These are phyloP conservation scores for Cephus pulcher DNA, from an alignment of 2,888 invertebrate species.

Conservation along the genomic window DNA sequence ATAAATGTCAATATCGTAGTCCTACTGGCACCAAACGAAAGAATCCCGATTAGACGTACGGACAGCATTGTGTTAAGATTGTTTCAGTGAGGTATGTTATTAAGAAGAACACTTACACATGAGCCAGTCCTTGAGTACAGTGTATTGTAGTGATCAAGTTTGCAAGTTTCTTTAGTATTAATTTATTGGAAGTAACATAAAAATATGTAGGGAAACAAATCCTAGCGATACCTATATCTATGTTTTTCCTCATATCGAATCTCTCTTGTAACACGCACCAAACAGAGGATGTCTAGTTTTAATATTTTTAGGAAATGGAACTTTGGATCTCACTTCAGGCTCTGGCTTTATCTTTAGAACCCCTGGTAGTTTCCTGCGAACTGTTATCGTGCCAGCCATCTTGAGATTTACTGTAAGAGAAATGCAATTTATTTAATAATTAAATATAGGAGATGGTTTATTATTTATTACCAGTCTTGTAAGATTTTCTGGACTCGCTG, in stretches of 20 bases:
- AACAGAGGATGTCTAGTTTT: slow-evolving; percentile 36
- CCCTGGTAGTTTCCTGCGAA: slow-evolving; percentile 31
- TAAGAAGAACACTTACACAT: too few relatives aligned
- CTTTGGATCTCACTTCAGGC: slow-evolving; percentile 9
- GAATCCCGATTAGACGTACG: neutral
- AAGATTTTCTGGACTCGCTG: neutral
- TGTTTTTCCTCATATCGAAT: too few relatives aligned
- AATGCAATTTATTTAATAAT: neutral
- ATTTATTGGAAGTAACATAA: too few relatives aligned
- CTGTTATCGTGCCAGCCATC: slow-evolving; percentile 26
- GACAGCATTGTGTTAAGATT: neutral
- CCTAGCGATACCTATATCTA: too few relatives aligned
- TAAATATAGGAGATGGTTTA: too few relatives aligned
- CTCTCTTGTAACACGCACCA: slow-evolving; percentile 17
- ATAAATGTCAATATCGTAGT: neutral
- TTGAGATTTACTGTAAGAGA: slow-evolving; percentile 33
- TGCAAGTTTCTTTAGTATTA: too few relatives aligned
- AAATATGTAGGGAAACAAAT: too few relatives aligned
- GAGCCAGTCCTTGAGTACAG: too few relatives aligned
- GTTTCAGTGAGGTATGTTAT: too few relatives aligned
- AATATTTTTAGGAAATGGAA: slow-evolving; percentile 35
- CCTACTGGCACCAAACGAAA: neutral
- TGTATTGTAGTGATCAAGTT: too few relatives aligned
- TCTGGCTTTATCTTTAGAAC: slow-evolving; percentile 9
- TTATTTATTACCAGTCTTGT: slow-evolving; percentile 19